Evolutionary conservation across 2,888 invertebrate genomes (phyloP), one percentile per base, ranked within the genome.

Genomic region (Gymnosoma rotundatum): DNA sequence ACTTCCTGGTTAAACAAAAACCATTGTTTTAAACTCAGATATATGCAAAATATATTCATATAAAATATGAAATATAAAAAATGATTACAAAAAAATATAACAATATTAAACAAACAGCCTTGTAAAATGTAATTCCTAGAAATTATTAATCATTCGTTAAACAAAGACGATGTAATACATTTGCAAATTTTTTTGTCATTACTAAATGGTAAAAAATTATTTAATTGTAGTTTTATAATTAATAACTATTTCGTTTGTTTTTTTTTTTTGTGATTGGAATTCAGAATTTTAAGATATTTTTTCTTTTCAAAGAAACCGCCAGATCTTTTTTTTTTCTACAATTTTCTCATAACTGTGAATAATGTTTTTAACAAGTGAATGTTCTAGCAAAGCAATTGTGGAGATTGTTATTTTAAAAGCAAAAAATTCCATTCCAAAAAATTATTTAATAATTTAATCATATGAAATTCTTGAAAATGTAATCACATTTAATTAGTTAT

Each of bases 1-100:
- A 80, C 80, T 80, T 80, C 80, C 80, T 80, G 54, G 67, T 80
- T 80, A 38, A 73, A 10, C 4, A 60, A 58, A 58, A 61, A 18
- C 7, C 36, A 63, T 63, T 38, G 52, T 36, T 58, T 70, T 63
- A 42, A 63, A 48, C 21, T 14, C 20, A 50, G 60, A 36, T 50
- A 38, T 61, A 54, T 16, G 45, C 14, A 63, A 42, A 61, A 36
- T 20, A 20, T n/a, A 58, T n/a, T 14, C 2, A 3, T 10, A 1
- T 10, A 14, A 14, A 2, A n/a, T 52, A 18, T n/a, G 7, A 9
- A n/a, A 42, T n/a, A 21, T 9, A n/a, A 45, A 63, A 63, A 18
- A 45, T 45, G 38, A 69, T 54, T 54, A 42, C 54, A 21, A 7
- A 32, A 5, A 32, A 32, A 32, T 21, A 21, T 42, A 54, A 54